Evolutionary conservation across 2,797 vertebrate species (phyloP).

Genomic region (Sebastiscus albofasciatus): DNA sequence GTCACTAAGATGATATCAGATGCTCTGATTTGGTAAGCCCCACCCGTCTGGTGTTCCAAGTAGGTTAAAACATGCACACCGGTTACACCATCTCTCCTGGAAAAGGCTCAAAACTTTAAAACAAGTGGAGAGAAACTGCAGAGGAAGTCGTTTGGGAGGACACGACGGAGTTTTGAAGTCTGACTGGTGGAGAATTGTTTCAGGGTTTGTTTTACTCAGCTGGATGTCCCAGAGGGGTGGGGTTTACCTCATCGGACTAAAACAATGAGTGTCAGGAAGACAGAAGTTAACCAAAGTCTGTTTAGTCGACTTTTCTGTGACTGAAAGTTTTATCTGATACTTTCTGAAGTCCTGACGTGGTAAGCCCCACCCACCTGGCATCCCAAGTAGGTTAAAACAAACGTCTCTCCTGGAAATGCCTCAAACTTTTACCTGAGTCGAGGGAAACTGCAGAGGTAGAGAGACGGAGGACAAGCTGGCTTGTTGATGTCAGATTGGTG

Average conservation of each 20-base stretch:
- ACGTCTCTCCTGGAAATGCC: not conserved
- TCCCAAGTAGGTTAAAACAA: not conserved
- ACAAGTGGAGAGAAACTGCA: slow-evolving; percentile 3
- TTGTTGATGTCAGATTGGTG: not conserved
- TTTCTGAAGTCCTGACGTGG: not conserved
- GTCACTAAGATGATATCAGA: not conserved
- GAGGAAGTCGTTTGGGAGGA: not conserved
- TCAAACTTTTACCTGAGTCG: not conserved
- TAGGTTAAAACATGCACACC: not conserved
- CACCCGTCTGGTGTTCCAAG: slow-evolving; percentile 24
- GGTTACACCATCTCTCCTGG: slow-evolving; percentile 37
- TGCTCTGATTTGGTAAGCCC: not conserved
- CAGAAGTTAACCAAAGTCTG: not conserved
- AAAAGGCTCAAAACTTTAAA: slow-evolving; percentile 12
- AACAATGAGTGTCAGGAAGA: not conserved
- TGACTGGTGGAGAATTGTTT: slow-evolving; percentile 1
- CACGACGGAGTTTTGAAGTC: not conserved
- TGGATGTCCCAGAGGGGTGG: not conserved
- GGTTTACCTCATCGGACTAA: not conserved
- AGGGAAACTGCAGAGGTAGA: not conserved
- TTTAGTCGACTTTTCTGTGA: not conserved
- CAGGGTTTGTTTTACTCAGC: not conserved
- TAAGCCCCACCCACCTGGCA: not conserved
- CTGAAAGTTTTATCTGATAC: not conserved
- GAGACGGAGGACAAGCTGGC: not conserved